Conservation (phyloP, 2,113 vertebrate species). For the Cyanoderma ruficeps region DNA sequence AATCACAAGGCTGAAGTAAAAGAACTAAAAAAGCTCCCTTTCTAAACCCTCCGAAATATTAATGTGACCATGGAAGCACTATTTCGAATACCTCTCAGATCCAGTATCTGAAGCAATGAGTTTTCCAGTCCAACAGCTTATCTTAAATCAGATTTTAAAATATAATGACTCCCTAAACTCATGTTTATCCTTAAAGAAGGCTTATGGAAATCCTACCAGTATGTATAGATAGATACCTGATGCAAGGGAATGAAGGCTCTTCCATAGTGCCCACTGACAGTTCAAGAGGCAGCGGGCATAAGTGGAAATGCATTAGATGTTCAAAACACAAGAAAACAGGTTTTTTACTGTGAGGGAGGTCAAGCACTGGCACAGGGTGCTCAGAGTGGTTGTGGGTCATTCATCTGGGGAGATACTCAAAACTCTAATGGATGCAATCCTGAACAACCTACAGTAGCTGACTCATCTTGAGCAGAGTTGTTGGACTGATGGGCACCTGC, state of each 20-base stretch:
- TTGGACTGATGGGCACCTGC: not conserved
- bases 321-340: not conserved
- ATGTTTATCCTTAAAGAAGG: not conserved
- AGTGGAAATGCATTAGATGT: not conserved
- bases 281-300: not conserved
- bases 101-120: not conserved
- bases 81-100: fast-evolving
- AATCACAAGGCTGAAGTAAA: not conserved
- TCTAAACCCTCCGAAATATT: not conserved
- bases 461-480: not conserved
- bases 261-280: not conserved
- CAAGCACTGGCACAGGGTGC: not conserved
- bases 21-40: not conserved
- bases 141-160: not conserved
- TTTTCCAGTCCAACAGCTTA: not conserved
- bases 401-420: not conserved
- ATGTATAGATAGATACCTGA: not conserved
- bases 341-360: not conserved
- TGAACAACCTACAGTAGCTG: not conserved
- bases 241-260: not conserved
- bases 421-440: not conserved
- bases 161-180: not conserved
- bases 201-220: not conserved
- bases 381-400: not conserved
- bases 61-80: not conserved